Evolutionary conservation across 2,888 invertebrate species (phyloP), one percentile per base, ranked within the genome.

Genomic region (Spodoptera littoralis): DNA sequence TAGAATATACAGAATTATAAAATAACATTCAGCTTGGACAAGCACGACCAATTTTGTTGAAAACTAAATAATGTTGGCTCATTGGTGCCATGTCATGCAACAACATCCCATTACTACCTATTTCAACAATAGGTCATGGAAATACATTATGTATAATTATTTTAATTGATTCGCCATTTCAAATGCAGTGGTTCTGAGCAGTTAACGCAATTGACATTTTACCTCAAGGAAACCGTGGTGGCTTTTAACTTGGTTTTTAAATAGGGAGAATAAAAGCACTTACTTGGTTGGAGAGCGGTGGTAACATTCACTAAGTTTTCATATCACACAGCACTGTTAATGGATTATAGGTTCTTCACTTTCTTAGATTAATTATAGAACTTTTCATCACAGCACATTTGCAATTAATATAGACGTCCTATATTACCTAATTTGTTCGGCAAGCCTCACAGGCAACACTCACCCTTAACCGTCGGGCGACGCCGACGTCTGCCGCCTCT

Each of bases 341-440:
- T 36, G 6, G 36, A 36, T 36, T 36, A 8, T 8, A 36, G 36
- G 4, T 36, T 6, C 51, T 51, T 58, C 74, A 70, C 70, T 56
- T 47, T 51, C 41, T 64, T 42, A 53, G 44, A 67, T 70, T 56
- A 68, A 67, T 70, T 56, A 68, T n/a, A 55, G 62, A 73, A 73
- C 55, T 60, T 67, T 27, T 73, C 61, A 73, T 73, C 69, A 58
- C 54, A 51, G 4, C 36, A 57, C 73, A 70, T 73, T 69, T 62
- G 62, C 74, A 70, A 70, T 70, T 70, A 73, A 70, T 62, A 51
- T 73, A 48, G 54, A 57, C 69, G 52, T 60, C 70, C 54, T 43
- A 60, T 59, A 60, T 65, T 69, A 72, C 69, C 64, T 69, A 71
- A 74, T 74, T 70, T 74, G 22, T 24, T 43, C 56, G 47, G 49